A percentile compares a stretch with the other conserved stretches of the same genome.
Evolutionary conservation across 2,888 invertebrate genomes (phyloP).

Genomic region (Cerastis rubricosa): DNA sequence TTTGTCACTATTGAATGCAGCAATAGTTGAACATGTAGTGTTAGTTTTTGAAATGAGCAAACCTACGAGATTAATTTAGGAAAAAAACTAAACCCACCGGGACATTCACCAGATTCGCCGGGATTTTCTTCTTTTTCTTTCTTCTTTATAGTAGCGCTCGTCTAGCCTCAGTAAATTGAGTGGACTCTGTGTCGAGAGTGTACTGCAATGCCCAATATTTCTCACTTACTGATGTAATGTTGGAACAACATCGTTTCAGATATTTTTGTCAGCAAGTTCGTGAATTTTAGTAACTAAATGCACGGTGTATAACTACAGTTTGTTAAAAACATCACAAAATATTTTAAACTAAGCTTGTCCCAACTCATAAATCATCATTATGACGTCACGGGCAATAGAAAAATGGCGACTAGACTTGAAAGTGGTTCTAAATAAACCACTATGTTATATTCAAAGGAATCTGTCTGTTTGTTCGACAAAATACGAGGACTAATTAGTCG

Average conservation of each 20-base stretch:
- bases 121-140: too few species aligned
- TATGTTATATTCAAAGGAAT: conserved; percentile 41
- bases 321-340: conserved; percentile 30
- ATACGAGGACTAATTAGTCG: not conserved
- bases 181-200: not conserved
- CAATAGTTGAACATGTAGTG: too few species aligned
- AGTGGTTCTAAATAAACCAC: conserved; percentile 58
- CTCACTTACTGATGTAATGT: not conserved
- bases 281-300: not conserved
- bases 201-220: not conserved
- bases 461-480: conserved; percentile 4
- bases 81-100: too few species aligned
- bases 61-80: not conserved
- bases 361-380: conserved; percentile 65
- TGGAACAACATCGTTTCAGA: not conserved
- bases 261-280: not conserved
- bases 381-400: conserved; percentile 63
- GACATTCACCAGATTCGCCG: too few species aligned
- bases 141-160: not conserved
- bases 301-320: not conserved
- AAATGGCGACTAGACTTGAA: conserved; percentile 57
- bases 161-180: not conserved
- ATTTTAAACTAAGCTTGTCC: conserved; percentile 53
- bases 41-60: not conserved
- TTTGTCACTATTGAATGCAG: not conserved